Base-by-base conservation (phyloP, 1,140 invertebrate genomes). In the Papilio machaon region DNA sequence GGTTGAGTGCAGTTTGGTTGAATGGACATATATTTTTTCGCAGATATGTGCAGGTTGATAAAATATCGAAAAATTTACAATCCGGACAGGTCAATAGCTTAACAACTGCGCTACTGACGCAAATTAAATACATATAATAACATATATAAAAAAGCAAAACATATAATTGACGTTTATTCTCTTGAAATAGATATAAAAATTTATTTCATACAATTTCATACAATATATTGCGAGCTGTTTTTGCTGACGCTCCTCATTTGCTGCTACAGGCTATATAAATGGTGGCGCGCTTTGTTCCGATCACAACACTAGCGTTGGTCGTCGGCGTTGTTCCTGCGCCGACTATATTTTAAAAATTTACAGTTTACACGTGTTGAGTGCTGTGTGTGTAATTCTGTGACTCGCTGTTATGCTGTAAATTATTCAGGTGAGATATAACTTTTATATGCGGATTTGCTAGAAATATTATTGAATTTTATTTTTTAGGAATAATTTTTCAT, bases 291-390 rank as follows among this genome's bases (percentile, higher is more conserved):
- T 2, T 8, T 19, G 58, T 47, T 67, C 17, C 17, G 19, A 67
- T 79, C 77, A 79, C 23, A 79, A 79, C 77, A 79, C 77, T 46
- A 79, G 60, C 77, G 77, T 15, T 30, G 19, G 77, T 38, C 77
- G 77, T 10, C 77, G 58, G 77, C 58, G 58, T 79, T 58, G 58
- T 79, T 46, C 38, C 76, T 67, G 60, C 60, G 64, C 23, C 77
- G 52, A n/a, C 23, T 4, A 23, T 46, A 64, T 19, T 79, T 43
- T 60, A 67, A 7, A 67, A 15, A 15, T 3, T 30, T 43, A 58
- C 10, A 77, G 49, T 77, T 77, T 78, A 46, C 54, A 79, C 52
- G 75, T 30, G 75, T 77, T 60, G 11, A 75, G 77, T 79, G 77
- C 54, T 35, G 54, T 79, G 54, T 46, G 23, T 35, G 75, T 77